Evolutionary conservation across 2,888 invertebrate species (phyloP), one percentile per base, ranked within the genome.

Genomic region (Amphipoea lucens): DNA sequence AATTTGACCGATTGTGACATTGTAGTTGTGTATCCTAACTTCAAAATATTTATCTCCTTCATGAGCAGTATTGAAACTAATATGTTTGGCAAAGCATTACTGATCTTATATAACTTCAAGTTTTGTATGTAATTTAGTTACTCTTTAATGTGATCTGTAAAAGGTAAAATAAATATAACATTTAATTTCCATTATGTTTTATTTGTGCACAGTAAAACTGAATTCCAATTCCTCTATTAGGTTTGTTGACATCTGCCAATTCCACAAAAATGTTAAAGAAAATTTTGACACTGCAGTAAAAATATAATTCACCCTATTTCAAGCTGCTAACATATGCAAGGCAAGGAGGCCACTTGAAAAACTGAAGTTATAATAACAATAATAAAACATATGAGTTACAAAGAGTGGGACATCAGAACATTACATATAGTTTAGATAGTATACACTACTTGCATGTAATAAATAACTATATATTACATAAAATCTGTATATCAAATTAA

Each of bases 141-240:
- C 66, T 79, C n/a, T 72, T 45, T 84, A n/a, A 70, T 78, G 54
- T 74, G 17, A 69, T 74, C 45, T 81, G 42, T 87, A 57, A 78
- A 67, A 74, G 85, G 76, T 74, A 74, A 87, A 65, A 90, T 90
- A 89, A 90, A 90, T 88, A 89, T 57, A 79, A 75, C 76, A 76
- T 70, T 77, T 74, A 72, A 82, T 87, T 88, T 91, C 90, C 89
- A 90, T 74, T 83, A 90, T 91, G 89, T 93, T 94, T 94, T 94
- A 94, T 94, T 96, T 92, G 95, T 95, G 95, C 93, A 93, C 87
- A 90, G 87, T 91, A 91, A 90, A 90, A 91, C 84, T 79, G 54
- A 83, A 87, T 77, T 88, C 87, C 90, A 91, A 92, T 90, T 90
- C 91, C 91, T 86, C 87, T 90, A 87, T 72, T 78, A 85, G 77